phyloP scores from a whole-genome alignment of 1,140 invertebrate genomes.

The Drosophila sucinea region DNA sequence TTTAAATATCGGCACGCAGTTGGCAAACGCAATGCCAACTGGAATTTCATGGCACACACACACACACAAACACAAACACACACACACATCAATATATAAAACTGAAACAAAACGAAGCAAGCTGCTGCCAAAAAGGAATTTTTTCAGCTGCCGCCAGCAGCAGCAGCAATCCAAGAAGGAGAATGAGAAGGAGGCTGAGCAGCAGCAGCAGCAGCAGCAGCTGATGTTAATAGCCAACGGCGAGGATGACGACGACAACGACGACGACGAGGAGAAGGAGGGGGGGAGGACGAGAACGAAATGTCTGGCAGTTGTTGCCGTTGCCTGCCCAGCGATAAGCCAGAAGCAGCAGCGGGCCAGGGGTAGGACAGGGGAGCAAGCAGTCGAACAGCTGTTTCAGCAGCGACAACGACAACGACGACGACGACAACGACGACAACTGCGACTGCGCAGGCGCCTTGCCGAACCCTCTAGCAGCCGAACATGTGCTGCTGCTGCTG shows the following conservation, averaged over 20 bases:
- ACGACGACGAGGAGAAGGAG: constrained; percentile 22
- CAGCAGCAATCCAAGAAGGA: constrained; percentile 16
- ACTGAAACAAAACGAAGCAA: constrained; percentile 42
- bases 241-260: constrained; percentile 59
- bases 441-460: constrained; percentile 64
- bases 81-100: constrained; percentile 42
- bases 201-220: constrained; percentile 52
- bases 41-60: constrained; percentile 68
- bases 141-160: constrained; percentile 70
- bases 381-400: constrained; percentile 71
- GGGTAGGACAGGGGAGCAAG: constrained; percentile 5
- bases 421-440: constrained; percentile 34
- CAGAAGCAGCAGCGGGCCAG: constrained; percentile 27
- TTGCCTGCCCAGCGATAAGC: constrained; percentile 40
- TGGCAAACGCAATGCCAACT: constrained; percentile 76
- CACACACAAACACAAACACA: constrained; percentile 51
- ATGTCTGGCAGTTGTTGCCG: constrained; percentile 65
- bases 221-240: constrained; percentile 80
- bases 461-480: constrained; percentile 15
- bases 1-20: constrained; percentile 80
- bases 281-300: constrained; percentile 36
- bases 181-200: constrained; percentile 7
- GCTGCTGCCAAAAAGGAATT: constrained; percentile 75
- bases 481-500: constrained; percentile 33
- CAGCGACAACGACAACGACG: constrained; percentile 51